Conservation (phyloP, 2,113 vertebrate species). For the Brienomyrus brachyistius region DNA sequence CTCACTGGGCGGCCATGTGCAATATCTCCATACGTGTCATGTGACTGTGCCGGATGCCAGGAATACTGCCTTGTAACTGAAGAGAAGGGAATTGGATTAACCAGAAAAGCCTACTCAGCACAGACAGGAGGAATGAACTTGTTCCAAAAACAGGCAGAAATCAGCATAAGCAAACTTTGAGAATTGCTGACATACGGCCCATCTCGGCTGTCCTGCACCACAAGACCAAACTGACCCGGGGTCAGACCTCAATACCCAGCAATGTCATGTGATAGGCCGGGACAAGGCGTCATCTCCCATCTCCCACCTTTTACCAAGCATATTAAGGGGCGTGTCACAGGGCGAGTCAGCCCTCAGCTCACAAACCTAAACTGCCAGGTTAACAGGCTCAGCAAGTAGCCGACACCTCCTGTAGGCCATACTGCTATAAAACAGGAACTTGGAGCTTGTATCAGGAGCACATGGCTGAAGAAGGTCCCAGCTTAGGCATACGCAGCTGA, state of each 20-base stretch:
- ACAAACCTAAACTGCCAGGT: not conserved
- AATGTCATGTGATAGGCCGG: not conserved
- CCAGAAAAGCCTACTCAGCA: not conserved
- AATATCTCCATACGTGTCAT: not conserved
- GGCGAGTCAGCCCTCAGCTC: not conserved
- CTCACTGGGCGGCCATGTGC: not conserved
- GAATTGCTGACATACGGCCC: not conserved
- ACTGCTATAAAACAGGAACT: not conserved
- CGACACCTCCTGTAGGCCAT: not conserved
- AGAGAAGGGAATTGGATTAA: not conserved
- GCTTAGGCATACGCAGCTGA: not conserved
- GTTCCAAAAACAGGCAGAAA: not conserved
- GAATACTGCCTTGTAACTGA: not conserved
- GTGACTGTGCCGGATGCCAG: not conserved
- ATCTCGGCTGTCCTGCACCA: not conserved
- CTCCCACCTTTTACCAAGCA: not conserved
- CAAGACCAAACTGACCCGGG: not conserved
- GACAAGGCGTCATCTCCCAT: not conserved
- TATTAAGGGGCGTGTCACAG: not conserved
- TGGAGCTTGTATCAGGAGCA: not conserved
- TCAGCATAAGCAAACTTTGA: not conserved
- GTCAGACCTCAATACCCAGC: not conserved
- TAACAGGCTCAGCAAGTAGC: not conserved
- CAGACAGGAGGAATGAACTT: not conserved
- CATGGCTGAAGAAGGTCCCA: not conserved